Base-by-base conservation (phyloP, 2,888 invertebrate genomes). In the Drosophila neotestacea region DNA sequence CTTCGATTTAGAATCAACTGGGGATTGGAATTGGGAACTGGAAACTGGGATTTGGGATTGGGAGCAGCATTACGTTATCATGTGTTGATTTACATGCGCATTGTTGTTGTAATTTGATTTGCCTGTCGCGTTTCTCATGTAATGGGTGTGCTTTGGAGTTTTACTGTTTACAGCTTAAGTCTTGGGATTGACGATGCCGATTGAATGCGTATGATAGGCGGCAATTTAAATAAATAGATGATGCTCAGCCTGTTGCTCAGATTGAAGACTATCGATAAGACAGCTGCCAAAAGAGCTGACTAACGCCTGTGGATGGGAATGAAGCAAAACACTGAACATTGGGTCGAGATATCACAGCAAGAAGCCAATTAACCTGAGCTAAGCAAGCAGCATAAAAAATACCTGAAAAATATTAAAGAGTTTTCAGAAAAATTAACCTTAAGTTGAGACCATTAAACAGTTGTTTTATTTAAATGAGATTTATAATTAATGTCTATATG, bases 81-180 rank as follows among this genome's bases (percentile, higher is more conserved):
- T 78, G 89, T 84, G 89, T 86, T 83, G 75, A 88, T 83, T 84
- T 84, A 83, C 87, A 88, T 84, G 86, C 58, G 55, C 70, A 62
- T 69, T 75, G 77, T 84, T 79, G 77, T 62, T 70, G 77, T 76
- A 77, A 77, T 71, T 70, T 65, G 73, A 73, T 78, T 81, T 71
- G 68, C 47, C 39, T 70, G 70, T 78, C 69, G 73, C 62, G 11
- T 11, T 46, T 39, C 48, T 39, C 52, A 50, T 68, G 56, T 68
- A 59, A 68, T 65, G 78, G 69, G 65, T 34, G 72, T 73, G 70
- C 54, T 54, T 28, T 28, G 11, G 47, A 63, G 39, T 47, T 50
- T 67, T 63, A 67, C 47, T 60, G 36, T 38, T 42, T 51, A 66
- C 56, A 36, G 70, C 52, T 73, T 46, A 67, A 58, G 70, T 42